These are phyloP conservation scores for Ellobium chinense DNA, from an alignment of 2,888 invertebrate genomes.

Conservation along the genomic window DNA sequence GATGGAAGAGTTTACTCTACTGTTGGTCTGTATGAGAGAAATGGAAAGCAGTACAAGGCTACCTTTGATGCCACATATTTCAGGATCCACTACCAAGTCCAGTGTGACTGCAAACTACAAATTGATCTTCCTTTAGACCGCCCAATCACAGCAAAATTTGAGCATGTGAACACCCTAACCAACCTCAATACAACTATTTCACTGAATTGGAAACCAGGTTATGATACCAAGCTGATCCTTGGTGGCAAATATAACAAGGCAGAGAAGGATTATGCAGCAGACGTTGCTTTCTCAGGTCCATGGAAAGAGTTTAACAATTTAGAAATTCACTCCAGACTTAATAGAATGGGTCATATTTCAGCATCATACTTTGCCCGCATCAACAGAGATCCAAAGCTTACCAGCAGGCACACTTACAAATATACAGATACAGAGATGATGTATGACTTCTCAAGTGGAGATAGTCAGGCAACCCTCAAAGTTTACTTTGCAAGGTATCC, in stretches of 20 bases:
- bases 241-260: constrained; percentile 29
- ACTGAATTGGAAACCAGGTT: constrained; percentile 9
- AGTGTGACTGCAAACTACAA: constrained; percentile 16
- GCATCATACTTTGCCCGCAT: constrained; percentile 2
- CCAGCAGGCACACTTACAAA: constrained; percentile 6
- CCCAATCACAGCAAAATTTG: constrained; percentile 15
- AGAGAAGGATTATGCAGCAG: constrained; percentile 33
- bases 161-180: constrained; percentile 38
- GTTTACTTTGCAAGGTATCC: constrained; percentile 20
- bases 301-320: constrained; percentile 7
- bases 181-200: constrained; percentile 34
- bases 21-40: constrained; percentile 21
- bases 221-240: constrained; percentile 23
- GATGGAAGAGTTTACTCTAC: constrained; percentile 16
- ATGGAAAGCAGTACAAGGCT: constrained; percentile 40
- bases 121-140: constrained; percentile 22
- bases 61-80: constrained; percentile 33
- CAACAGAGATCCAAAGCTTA: constrained; percentile 13
- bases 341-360: background rate
- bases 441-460: background rate
- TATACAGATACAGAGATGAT: background rate
- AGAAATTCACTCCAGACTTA: constrained; percentile 25
- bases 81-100: constrained; percentile 33
- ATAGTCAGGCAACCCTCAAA: background rate
- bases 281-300: background rate